A percentile compares a stretch with the other conserved stretches of the same genome.
Conservation (phyloP, 2,797 vertebrate species). For the Limosa lapponica region DNA sequence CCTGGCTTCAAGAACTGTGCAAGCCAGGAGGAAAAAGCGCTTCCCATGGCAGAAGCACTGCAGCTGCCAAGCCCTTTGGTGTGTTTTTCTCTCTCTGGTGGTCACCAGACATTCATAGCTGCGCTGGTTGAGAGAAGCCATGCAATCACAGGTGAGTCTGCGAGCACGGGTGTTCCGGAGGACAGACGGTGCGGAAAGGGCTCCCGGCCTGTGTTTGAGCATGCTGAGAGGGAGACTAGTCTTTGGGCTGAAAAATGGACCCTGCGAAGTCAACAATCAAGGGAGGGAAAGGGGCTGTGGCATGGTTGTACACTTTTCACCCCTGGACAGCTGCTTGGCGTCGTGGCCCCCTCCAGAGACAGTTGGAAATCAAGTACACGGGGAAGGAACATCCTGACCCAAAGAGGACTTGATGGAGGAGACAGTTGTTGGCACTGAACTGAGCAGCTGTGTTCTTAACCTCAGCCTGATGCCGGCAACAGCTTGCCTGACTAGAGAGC, state of each 20-base stretch:
- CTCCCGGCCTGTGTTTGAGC: neutral
- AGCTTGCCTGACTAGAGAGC: neutral
- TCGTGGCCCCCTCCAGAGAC: neutral
- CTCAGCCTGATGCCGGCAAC: neutral
- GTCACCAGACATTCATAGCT: neutral
- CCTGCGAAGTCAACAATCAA: neutral
- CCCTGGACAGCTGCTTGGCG: neutral
- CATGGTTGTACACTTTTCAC: neutral
- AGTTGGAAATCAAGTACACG: neutral
- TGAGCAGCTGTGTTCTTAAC: neutral
- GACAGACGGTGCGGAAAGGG: neutral
- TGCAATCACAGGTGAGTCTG: neutral
- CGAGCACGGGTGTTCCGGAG: neutral
- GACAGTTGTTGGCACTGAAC: neutral
- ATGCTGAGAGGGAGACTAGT: neutral
- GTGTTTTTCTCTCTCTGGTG: neutral
- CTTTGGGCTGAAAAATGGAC: neutral
- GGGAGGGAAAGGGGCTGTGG: neutral
- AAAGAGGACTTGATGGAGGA: accelerated
- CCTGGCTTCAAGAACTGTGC: neutral
- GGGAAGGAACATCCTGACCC: neutral
- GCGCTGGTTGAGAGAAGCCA: neutral
- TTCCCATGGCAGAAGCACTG: neutral
- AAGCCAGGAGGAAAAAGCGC: neutral
- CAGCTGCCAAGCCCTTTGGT: neutral